Evolutionary conservation across 2,113 vertebrate genomes (phyloP).

Genomic region (Heterotilapia buettikoferi): DNA sequence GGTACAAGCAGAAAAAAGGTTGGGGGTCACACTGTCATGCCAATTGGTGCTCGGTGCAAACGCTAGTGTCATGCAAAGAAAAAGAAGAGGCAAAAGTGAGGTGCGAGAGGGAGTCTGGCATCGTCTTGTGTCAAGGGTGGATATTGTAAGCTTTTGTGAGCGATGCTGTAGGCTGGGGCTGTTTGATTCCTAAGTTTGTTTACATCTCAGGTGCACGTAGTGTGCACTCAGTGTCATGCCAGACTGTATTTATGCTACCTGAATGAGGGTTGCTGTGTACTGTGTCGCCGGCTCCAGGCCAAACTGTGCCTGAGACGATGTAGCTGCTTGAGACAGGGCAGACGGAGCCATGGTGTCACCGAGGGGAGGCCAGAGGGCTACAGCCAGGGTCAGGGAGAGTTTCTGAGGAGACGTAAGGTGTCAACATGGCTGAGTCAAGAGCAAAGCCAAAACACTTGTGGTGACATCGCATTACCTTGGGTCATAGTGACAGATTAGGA

Average conservation of each 20-base stretch:
- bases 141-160: constrained; percentile 57
- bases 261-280: constrained; percentile 5
- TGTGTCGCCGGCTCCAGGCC: constrained; percentile 38
- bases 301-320: constrained; percentile 49
- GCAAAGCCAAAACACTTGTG: constrained; percentile 51
- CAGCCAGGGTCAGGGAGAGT: constrained; percentile 16
- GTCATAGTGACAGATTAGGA: constrained; percentile 50
- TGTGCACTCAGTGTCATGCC: constrained; percentile 46
- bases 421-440: constrained; percentile 34
- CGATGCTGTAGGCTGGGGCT: constrained; percentile 37
- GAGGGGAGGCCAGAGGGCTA: constrained; percentile 36
- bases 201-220: constrained; percentile 56
- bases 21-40: constrained; percentile 66
- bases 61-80: constrained; percentile 38
- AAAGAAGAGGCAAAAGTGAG: constrained; percentile 31
- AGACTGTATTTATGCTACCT: constrained; percentile 41
- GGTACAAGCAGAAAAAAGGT: constrained; percentile 41
- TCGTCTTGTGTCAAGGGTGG: constrained; percentile 50
- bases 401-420: constrained; percentile 40
- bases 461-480: constrained; percentile 45
- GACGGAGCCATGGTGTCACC: constrained; percentile 17
- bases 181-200: constrained; percentile 55
- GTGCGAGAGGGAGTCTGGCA: constrained; percentile 47
- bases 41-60: constrained; percentile 60
- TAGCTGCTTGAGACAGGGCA: constrained; percentile 42